A percentile compares a stretch with the other conserved stretches of the same genome.
phyloP scores from a whole-genome alignment of 1,140 invertebrate species.

The Latrodectus geometricus region DNA sequence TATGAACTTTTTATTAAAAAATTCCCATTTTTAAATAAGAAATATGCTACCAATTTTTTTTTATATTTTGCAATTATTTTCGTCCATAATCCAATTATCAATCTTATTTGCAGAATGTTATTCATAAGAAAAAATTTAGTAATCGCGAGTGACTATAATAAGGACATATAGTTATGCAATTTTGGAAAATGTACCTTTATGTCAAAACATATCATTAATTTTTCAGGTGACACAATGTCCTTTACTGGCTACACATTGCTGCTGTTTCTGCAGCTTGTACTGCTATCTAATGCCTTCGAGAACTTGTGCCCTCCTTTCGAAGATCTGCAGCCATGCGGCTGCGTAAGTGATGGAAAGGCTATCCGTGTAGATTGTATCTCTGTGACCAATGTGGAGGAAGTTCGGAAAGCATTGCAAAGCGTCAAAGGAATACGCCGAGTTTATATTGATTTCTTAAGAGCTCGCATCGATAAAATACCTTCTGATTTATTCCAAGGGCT shows the following conservation, averaged over 20 bases:
- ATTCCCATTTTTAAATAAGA: no score
- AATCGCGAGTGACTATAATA: no score
- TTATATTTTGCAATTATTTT: no score
- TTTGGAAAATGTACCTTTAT: no score
- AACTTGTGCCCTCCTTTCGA: constrained; percentile 36
- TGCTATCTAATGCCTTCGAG: neutral
- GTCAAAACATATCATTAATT: no score
- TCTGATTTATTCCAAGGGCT: constrained; percentile 48
- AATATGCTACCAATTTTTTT: no score
- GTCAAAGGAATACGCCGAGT: constrained; percentile 25
- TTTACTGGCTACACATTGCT: neutral
- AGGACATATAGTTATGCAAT: no score
- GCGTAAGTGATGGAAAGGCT: constrained; percentile 40
- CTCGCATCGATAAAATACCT: constrained; percentile 27
- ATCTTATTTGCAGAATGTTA: no score
- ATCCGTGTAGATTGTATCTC: constrained; percentile 40
- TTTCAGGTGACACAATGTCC: no score
- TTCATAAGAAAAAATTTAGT: no score
- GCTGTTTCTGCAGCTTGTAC: neutral
- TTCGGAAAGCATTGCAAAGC: neutral
- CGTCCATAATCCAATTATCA: no score
- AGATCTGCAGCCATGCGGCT: constrained; percentile 35
- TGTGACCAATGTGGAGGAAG: constrained; percentile 1
- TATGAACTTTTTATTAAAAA: no score
- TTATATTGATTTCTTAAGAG: constrained; percentile 27